Base-by-base conservation (phyloP, 1,140 invertebrate species). In the Metaphire vulgaris region DNA sequence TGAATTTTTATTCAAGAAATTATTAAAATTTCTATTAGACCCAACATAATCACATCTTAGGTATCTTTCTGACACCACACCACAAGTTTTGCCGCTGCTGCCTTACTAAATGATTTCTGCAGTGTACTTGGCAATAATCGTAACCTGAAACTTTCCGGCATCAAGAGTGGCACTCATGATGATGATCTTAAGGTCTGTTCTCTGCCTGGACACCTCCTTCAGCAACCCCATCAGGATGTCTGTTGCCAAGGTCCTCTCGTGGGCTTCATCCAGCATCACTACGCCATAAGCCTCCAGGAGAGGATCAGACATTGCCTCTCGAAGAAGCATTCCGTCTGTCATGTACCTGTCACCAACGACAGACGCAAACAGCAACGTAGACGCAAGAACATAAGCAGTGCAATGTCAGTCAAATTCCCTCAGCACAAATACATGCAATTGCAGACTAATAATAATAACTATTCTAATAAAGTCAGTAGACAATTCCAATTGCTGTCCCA, bases 161-260 rank as follows among this genome's bases (percentile, higher is more conserved):
- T 99, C 98, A n/a, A 99, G 88, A 0, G 98, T 99, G 21, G 98
- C 98, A 82, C 95, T 98, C 97, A 99, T 99, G 82, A 99, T 94
- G 79, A 99, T 94, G 70, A 99, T 89, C 88, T 99, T 99, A 16
- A 99, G 88, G 87, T 99, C 97, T 6, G 89, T 85, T 70, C 98
- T 87, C 81, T 98, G 95, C 80, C 95, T 95, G 29, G 96, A 92
- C 12, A 99, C 95, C 89, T 99, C 97, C 86, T 99, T 99, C 2
- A 99, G 86, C n/a, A 89, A 80, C 75, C 96, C 98, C 97, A 99
- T 99, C 0, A 99, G 87, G 74, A 99, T 97, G 84, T 99, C 98
- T 0, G 98, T 99, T 0, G 97, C 96, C 31, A 99, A 87, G 0
- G 98, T 99, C 81, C 96, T 90, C 89, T 99, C 98, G 85, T 99